phyloP scores from a whole-genome alignment of 2,113 vertebrate genomes.

The Colaptes auratus region DNA sequence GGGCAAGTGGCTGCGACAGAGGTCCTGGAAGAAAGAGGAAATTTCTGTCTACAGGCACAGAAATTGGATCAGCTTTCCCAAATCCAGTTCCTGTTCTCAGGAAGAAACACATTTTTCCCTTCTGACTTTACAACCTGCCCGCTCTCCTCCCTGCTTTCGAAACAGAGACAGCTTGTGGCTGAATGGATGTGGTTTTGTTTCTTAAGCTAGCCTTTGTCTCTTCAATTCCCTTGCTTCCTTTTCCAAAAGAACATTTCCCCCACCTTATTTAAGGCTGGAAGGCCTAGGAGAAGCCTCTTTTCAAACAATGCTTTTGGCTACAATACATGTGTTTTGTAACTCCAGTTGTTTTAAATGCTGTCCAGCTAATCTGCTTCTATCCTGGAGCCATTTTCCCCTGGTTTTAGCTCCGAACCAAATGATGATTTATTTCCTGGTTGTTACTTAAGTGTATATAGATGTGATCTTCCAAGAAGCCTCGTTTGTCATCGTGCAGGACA shows the following conservation, averaged over 20 bases:
- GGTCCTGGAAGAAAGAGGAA: not conserved
- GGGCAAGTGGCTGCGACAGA: not conserved
- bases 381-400: conserved; percentile 10
- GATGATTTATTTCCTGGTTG: conserved; percentile 39
- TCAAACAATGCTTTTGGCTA: conserved; percentile 47
- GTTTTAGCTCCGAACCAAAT: conserved; percentile 27
- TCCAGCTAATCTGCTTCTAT: conserved; percentile 19
- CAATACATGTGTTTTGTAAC: conserved; percentile 20
- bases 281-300: not conserved
- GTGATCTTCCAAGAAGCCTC: not conserved
- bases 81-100: not conserved
- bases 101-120: not conserved
- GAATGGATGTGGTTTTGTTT: conserved; percentile 52
- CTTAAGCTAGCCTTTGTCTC: conserved; percentile 19
- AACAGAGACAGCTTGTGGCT: not conserved
- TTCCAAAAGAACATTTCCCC: conserved; percentile 22
- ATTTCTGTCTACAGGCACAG: not conserved
- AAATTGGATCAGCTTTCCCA: not conserved
- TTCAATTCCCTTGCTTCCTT: conserved; percentile 27
- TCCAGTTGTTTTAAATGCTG: conserved; percentile 40
- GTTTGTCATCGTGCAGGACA: conserved; percentile 47
- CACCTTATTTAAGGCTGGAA: not conserved
- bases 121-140: not conserved
- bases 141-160: fast-evolving
- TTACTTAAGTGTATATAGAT: conserved; percentile 4